These are phyloP conservation scores for Rhadina sibilatrix DNA, from an alignment of 2,113 vertebrate genomes.

Conservation along the genomic window DNA sequence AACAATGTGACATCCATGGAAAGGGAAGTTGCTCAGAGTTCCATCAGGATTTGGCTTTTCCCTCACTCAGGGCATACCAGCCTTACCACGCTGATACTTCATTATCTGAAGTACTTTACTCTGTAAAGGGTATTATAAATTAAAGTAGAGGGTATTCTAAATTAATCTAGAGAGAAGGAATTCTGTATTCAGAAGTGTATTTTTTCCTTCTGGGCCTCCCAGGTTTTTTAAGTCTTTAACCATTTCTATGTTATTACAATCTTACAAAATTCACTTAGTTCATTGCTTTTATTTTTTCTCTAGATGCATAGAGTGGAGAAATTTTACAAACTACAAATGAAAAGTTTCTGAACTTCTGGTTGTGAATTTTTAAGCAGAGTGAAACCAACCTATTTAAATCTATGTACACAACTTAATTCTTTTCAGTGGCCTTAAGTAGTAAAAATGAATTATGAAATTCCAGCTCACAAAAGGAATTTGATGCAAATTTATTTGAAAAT, in stretches of 20 bases:
- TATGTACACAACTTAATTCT: not conserved
- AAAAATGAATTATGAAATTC: not conserved
- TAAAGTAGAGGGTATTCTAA: too few species aligned
- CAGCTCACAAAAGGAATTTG: not conserved
- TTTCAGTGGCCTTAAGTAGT: not conserved
- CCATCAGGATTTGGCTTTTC: not conserved
- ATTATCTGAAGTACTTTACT: not conserved
- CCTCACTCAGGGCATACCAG: not conserved
- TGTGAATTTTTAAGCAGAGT: not conserved
- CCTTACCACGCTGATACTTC: not conserved
- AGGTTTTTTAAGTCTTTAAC: not conserved
- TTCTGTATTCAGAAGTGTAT: not conserved
- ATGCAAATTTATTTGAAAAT: not conserved
- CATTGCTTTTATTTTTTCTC: not conserved
- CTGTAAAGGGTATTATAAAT: not conserved
- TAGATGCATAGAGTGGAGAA: not conserved
- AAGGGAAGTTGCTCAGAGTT: not conserved
- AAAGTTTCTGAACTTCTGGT: not conserved
- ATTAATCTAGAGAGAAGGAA: not conserved
- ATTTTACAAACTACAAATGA: not conserved
- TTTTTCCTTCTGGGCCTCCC: fast-evolving
- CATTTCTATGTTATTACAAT: not conserved
- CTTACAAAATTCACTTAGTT: not conserved
- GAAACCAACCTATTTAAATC: not conserved
- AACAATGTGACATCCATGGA: not conserved